A percentile compares a stretch with the other conserved stretches of the same genome.
Conservation (phyloP, 2,888 invertebrate species). For the Halictus quadricinctus region DNA sequence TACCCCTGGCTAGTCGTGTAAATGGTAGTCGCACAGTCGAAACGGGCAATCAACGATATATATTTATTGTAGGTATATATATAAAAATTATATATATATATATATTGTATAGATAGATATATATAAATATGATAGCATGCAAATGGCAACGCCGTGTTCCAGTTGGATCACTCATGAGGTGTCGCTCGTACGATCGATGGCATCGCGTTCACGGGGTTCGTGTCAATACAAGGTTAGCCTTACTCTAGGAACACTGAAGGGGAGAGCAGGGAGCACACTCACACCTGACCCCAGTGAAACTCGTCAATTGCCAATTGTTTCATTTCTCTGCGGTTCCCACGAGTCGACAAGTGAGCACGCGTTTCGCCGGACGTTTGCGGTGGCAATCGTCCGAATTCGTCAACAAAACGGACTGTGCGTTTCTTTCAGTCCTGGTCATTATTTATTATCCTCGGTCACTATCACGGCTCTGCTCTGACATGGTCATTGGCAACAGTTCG, state of each 20-base stretch:
- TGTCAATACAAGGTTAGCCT: slow-evolving; percentile 62
- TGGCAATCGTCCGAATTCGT: slow-evolving; percentile 18
- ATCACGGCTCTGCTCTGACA: slow-evolving; percentile 74
- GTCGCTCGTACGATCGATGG: slow-evolving; percentile 72
- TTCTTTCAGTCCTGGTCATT: slow-evolving; percentile 12
- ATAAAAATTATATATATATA: neutral
- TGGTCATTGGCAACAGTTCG: slow-evolving; percentile 79
- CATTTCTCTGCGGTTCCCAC: slow-evolving; percentile 12
- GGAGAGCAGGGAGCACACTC: slow-evolving; percentile 80
- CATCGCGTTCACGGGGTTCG: slow-evolving; percentile 64
- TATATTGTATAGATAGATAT: neutral
- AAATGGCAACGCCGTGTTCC: slow-evolving; percentile 79
- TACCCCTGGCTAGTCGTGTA: neutral
- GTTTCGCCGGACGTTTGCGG: slow-evolving; percentile 28
- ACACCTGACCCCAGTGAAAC: slow-evolving; percentile 82
- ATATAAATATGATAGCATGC: slow-evolving; percentile 66
- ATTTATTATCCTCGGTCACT: slow-evolving; percentile 7
- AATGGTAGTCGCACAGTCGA: slow-evolving; percentile 49
- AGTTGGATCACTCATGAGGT: slow-evolving; percentile 79
- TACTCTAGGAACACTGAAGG: slow-evolving; percentile 77
- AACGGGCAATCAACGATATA: slow-evolving; percentile 62
- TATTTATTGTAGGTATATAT: slow-evolving; percentile 31
- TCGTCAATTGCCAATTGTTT: slow-evolving; percentile 79
- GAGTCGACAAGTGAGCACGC: slow-evolving; percentile 33
- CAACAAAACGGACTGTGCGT: slow-evolving; percentile 35